Conservation (phyloP, 2,113 vertebrate species). For the Nicator chloris region DNA sequence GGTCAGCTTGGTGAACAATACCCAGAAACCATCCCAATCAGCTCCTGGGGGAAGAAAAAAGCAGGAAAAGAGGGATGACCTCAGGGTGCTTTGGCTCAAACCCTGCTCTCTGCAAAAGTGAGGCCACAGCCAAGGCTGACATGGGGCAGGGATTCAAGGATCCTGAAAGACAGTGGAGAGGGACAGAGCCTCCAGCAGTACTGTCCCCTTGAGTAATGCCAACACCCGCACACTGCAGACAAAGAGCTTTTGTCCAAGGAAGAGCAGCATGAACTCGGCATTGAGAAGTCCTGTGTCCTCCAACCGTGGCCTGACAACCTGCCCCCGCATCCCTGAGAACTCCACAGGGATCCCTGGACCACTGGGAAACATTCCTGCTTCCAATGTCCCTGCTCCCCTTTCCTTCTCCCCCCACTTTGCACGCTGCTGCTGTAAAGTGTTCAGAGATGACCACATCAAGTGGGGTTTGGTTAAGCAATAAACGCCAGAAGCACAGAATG, state of each 20-base stretch:
- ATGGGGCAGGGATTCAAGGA: background rate
- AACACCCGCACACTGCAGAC: background rate
- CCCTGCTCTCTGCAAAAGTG: background rate
- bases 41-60: background rate
- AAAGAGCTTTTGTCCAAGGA: background rate
- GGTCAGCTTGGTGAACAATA: background rate
- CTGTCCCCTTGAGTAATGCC: background rate
- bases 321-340: background rate
- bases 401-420: background rate
- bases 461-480: constrained; percentile 47
- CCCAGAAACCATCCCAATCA: background rate
- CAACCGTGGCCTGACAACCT: background rate
- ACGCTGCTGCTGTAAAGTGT: background rate
- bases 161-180: background rate
- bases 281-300: background rate
- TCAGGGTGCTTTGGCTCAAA: background rate
- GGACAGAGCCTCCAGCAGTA: background rate
- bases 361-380: background rate
- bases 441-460: constrained; percentile 41
- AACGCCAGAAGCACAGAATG: constrained; percentile 31
- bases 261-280: background rate
- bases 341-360: background rate
- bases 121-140: background rate
- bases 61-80: background rate
- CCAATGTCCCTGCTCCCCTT: background rate